Evolutionary conservation across 2,888 invertebrate species (phyloP), one percentile per base, ranked within the genome.

Genomic region (Tetheella fluctuosa): DNA sequence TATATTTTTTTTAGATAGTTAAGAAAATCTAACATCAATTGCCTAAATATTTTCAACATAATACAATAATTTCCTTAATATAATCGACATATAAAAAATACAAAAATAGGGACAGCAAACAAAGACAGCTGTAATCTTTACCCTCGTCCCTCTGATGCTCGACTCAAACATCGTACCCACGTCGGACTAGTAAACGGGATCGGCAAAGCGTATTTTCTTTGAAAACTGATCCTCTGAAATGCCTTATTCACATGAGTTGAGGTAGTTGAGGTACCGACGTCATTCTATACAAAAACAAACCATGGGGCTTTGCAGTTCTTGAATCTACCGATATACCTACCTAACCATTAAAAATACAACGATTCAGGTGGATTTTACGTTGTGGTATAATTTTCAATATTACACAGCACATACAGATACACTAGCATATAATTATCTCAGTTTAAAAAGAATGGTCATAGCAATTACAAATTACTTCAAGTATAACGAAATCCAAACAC

Each of bases 131-230:
- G 73, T 77, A 78, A 81, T 79, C 77, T 74, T 71, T 64, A 68
- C 67, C 70, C 62, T 70, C 65, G 71, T 71, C 76, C 76, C 71
- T 73, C 70, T 74, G 67, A 66, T 68, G 67, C 63, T 64, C 67
- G 73, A 74, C 69, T 80, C 71, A 77, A 76, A 73, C 69, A 67
- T 68, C 63, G 63, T 63, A 67, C 69, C 74, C 69, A 60, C 70
- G 70, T 73, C 68, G 67, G 63, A 73, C 72, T 69, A 75, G 74
- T 74, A 75, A 79, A 81, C 77, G 70, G 74, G 78, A 79, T 79
- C 76, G 61, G 61, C 69, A 77, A 79, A 83, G 74, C 79, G 71
- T 85, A 79, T 85, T 86, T 85, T 83, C 84, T 85, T 85, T 85
- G 83, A 81, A 85, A 86, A 81, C 78, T 73, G 82, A 85, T 85